phyloP scores from a whole-genome alignment of 2,797 vertebrate species.

The Enteromius mattozi region DNA sequence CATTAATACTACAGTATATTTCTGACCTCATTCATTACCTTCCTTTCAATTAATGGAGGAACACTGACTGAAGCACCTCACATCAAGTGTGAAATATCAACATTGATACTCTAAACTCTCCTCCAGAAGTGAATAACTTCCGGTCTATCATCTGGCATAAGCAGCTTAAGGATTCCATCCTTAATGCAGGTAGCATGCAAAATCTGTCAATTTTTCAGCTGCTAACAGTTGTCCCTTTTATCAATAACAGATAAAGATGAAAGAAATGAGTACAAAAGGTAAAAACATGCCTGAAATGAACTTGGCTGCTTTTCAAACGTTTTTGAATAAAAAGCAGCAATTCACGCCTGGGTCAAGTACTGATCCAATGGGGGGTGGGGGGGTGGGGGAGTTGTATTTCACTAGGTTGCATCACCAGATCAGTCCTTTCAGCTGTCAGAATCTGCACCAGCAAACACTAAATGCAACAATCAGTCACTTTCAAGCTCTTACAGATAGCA shows the following conservation, averaged over 20 bases:
- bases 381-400: slow-evolving; percentile 62
- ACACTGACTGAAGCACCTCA: background rate
- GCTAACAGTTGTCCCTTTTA: slow-evolving; percentile 16
- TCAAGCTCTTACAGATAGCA: slow-evolving; percentile 67
- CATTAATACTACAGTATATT: background rate
- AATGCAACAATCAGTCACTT: slow-evolving; percentile 67
- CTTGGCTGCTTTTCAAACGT: slow-evolving; percentile 43
- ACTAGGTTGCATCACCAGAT: slow-evolving; percentile 73
- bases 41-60: background rate
- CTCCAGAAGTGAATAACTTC: background rate
- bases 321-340: slow-evolving; percentile 55
- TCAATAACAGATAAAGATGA: slow-evolving; percentile 21
- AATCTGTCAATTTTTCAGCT: background rate
- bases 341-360: slow-evolving; percentile 42
- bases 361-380: background rate
- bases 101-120: background rate
- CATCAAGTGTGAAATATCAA: background rate
- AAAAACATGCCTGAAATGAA: slow-evolving; percentile 33
- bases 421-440: slow-evolving; percentile 51
- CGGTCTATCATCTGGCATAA: background rate
- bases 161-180: background rate
- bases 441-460: slow-evolving; percentile 66
- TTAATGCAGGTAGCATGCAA: background rate
- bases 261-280: slow-evolving; percentile 41
- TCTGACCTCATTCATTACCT: background rate